Conservation (phyloP, 1,140 invertebrate genomes). For the Nasonia giraulti region DNA sequence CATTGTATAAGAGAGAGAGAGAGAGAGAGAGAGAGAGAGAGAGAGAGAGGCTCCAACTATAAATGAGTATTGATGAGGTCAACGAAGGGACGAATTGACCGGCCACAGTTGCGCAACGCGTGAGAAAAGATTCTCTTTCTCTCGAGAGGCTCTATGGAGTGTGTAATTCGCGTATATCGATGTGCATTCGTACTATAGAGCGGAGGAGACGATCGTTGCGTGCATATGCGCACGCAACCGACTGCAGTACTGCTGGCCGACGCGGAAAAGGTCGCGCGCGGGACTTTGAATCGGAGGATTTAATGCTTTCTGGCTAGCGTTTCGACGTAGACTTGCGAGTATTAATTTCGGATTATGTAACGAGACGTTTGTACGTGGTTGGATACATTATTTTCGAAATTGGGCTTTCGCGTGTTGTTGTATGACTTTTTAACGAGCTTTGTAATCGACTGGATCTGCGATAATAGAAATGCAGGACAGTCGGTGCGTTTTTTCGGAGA, state of each 20-base stretch:
- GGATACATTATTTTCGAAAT: neutral
- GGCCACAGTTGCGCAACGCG: conserved; percentile 1
- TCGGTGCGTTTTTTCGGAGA: too few species aligned
- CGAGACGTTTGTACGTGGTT: too few species aligned
- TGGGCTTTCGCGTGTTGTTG: too few species aligned
- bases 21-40: too few species aligned
- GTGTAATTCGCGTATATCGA: neutral
- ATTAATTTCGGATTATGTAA: neutral
- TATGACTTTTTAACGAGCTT: too few species aligned
- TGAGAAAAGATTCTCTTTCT: neutral
- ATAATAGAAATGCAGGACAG: too few species aligned
- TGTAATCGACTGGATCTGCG: too few species aligned
- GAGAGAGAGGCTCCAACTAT: neutral
- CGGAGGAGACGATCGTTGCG: neutral
- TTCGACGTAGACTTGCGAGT: neutral
- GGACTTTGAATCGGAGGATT: neutral
- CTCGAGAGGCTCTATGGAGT: too few species aligned
- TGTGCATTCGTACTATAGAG: neutral
- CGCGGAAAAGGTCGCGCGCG: neutral
- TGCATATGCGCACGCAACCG: neutral
- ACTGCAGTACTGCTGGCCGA: neutral
- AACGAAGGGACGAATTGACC: conserved; percentile 1
- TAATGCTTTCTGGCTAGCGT: neutral
- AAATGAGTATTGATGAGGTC: conserved; percentile 27
- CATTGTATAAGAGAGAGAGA: neutral